Evolutionary conservation across 2,797 vertebrate species (phyloP), one percentile per base, ranked within the genome.

Genomic region (Dromococcyx pavoninus): DNA sequence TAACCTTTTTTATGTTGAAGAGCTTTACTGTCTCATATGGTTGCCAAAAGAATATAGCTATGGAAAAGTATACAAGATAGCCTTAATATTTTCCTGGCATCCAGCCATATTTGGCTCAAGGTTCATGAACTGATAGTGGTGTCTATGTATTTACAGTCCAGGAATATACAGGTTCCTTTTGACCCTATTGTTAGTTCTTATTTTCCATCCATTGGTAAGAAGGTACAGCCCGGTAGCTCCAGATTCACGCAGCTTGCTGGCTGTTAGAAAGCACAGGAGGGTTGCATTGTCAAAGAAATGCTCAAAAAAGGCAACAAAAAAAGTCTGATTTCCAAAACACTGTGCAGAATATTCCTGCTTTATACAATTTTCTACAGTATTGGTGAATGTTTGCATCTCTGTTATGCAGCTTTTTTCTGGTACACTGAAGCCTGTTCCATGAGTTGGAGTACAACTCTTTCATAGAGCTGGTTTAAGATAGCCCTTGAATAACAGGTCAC

Each of bases 61-160:
- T 3, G 19, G 39, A 56, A 62, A 80, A 67, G 7, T 12, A 2
- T 2, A 30, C 9, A 3, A 16, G 5, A 24, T 0, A 56, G 19
- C 13, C 32, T 48, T 41, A 53, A 37, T 76, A 46, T 39, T 67
- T 2, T 7, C 57, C 41, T 64, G 23, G 7, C 33, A 25, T 4
- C 33, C 14, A 78, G 23, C 11, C 37, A 7, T 3, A 5, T 71
- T 88, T 56, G 48, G 18, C 18, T 9, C 27, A 23, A 14, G 13
- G 7, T 32, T 86, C 11, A 4, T 17, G n/a, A 60, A 35, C 22
- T 74, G 51, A 14, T 27, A 48, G n/a, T 43, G 11, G 3, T 41
- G 21, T 37, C 35, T 3, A 3, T 10, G 11, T 30, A 35, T 57
- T 57, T 57, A 10, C 3, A 60, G 46, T 5, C 46, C 2, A 4